A percentile compares a stretch with the other conserved stretches of the same genome.
Evolutionary conservation across 2,888 invertebrate genomes (phyloP).

Genomic region (Branchellion lobata): DNA sequence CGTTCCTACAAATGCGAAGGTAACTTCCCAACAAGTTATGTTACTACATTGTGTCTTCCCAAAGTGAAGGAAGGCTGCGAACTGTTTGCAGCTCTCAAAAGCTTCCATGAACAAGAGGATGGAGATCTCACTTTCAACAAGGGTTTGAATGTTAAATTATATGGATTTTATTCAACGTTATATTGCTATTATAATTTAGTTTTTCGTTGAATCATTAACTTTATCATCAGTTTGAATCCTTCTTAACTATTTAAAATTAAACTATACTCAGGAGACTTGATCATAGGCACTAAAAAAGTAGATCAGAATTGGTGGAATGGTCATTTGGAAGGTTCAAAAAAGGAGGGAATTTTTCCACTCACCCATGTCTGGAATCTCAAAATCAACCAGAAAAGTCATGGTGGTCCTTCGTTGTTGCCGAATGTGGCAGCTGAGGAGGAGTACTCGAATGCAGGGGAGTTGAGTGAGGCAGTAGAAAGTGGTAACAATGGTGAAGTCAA

Average conservation of each 20-base stretch:
- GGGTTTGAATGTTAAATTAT: no score
- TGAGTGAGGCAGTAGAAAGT: no score
- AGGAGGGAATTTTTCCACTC: conserved; percentile 66
- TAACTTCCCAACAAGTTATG: conserved; percentile 58
- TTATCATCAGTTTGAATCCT: no score
- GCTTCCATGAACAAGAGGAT: conserved; percentile 56
- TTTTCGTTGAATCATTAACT: no score
- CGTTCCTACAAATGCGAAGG: conserved; percentile 51
- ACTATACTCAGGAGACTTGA: conserved; percentile 65
- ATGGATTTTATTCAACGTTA: no score
- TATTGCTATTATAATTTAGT: no score
- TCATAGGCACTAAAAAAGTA: conserved; percentile 63
- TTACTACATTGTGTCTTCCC: conserved; percentile 55
- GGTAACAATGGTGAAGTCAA: background rate
- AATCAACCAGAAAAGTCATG: background rate
- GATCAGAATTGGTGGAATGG: conserved; percentile 67
- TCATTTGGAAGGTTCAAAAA: conserved; percentile 54
- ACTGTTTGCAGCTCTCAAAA: conserved; percentile 56
- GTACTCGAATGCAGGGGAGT: conserved; percentile 59
- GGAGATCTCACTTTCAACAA: conserved; percentile 58
- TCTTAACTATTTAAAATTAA: no score
- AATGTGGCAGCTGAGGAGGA: conserved; percentile 59
- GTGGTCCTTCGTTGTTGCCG: background rate
- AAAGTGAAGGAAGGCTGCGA: conserved; percentile 52
- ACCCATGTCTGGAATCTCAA: conserved; percentile 65